These are phyloP conservation scores for Cordilura impudica DNA, from an alignment of 2,888 invertebrate species.

Conservation along the genomic window DNA sequence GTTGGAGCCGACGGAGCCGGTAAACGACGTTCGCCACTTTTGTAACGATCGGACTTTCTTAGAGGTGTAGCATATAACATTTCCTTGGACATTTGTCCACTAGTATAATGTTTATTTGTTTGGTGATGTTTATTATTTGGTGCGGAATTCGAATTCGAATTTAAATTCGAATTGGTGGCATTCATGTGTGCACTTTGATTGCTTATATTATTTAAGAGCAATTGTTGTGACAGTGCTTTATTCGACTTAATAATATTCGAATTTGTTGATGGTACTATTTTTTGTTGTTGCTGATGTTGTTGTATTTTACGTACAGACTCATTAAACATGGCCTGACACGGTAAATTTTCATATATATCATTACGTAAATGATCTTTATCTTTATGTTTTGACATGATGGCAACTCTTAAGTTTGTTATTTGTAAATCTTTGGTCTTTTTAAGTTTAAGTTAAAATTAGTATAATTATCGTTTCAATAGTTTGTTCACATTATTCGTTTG, in stretches of 20 bases:
- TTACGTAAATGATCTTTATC: constrained; percentile 78
- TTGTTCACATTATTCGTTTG: constrained; percentile 29
- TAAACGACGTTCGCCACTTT: constrained; percentile 74
- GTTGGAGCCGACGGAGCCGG: constrained; percentile 47
- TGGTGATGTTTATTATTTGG: constrained; percentile 57
- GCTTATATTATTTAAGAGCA: constrained; percentile 71
- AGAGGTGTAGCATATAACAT: constrained; percentile 77
- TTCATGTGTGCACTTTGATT: constrained; percentile 71
- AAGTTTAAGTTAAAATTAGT: constrained; percentile 14
- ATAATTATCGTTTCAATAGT: background rate
- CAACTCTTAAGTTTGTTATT: background rate
- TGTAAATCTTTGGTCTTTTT: constrained; percentile 52
- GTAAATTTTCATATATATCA: constrained; percentile 78
- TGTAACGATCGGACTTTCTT: constrained; percentile 77
- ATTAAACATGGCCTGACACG: constrained; percentile 78
- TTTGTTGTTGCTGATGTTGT: constrained; percentile 75
- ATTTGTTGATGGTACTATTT: constrained; percentile 64
- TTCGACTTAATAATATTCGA: constrained; percentile 63
- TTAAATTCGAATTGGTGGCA: constrained; percentile 45
- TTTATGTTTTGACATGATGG: constrained; percentile 76
- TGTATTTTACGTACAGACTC: constrained; percentile 78
- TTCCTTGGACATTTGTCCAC: constrained; percentile 74
- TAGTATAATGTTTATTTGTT: constrained; percentile 46
- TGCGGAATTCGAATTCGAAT: constrained; percentile 58
- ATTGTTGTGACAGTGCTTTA: constrained; percentile 66